Evolutionary conservation across 1,140 invertebrate genomes (phyloP), one percentile per base, ranked within the genome.

Genomic region (Potamilus streckersoni): DNA sequence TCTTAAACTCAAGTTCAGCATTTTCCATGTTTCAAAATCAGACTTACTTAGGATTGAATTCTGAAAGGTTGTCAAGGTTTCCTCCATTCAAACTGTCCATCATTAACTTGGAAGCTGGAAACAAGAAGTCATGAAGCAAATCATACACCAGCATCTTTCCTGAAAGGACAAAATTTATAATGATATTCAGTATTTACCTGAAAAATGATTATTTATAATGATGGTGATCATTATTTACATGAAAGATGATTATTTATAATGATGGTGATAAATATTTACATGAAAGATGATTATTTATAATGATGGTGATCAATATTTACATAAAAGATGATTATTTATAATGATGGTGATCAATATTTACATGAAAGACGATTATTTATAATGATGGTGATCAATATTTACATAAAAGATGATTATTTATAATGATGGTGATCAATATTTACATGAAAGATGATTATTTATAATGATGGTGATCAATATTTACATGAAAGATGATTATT

Each of bases 31-130:
- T 6, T 49, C 38, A 49, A 73, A 66, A 69, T 14, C 38, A 49
- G 38, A 74, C 86, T 84, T 80, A 91, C 87, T 91, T 91, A 13
- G 90, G 89, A 79, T 85, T 88, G 71, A 88, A 88, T 73, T 88
- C 84, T n/a, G 85, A 75, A 16, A 79, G 71, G 16, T 70, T 77
- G 68, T 86, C 84, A 38, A 74, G 80, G 38, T 80, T 82, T 20
- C 80, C 69, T 57, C 82, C 84, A 71, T 86, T 84, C 76, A 87
- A 82, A 74, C 85, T 88, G 71, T 89, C 87, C 80, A 88, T 83
- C 74, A 91, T 91, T 16, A 91, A 78, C 61, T 90, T 89, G 12
- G 91, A 91, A 17, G 91, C 91, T 59, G 91, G 91, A 78, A 92
- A 92, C 71, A 92, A 81, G 82, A 91, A 92, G 70, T 91, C 86